Evolutionary conservation across 2,797 vertebrate genomes (phyloP).

Genomic region (Phrynocephalus guinanensis): DNA sequence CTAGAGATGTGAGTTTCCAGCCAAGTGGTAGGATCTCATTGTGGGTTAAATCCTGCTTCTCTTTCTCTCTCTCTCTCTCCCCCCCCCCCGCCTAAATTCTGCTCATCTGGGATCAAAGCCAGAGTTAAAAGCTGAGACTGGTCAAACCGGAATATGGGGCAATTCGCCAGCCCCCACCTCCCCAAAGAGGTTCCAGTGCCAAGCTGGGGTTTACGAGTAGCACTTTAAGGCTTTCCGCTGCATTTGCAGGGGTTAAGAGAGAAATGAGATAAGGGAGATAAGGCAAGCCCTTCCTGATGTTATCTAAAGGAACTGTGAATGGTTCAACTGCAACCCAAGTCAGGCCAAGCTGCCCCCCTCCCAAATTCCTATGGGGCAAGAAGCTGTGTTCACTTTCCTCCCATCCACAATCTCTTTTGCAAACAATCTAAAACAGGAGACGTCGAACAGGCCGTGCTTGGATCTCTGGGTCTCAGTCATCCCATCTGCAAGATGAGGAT

Average conservation of each 20-base stretch:
- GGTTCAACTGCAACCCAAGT: too few relatives aligned
- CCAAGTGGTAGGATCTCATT: not conserved
- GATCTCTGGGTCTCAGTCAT: not conserved
- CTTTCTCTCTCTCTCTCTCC: not conserved
- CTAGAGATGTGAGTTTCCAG: not conserved
- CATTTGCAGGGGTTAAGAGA: not conserved
- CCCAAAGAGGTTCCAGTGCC: not conserved
- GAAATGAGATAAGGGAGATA: too few relatives aligned
- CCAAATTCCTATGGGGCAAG: not conserved
- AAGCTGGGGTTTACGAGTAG: slow-evolving; percentile 4
- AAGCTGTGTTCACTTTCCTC: not conserved
- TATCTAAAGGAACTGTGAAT: too few relatives aligned
- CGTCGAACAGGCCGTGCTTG: not conserved
- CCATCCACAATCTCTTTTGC: not conserved
- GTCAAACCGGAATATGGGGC: slow-evolving; percentile 15
- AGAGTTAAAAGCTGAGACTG: not conserved
- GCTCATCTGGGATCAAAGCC: slow-evolving; percentile 22
- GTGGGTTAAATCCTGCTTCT: slow-evolving; percentile 4
- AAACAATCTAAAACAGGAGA: not conserved
- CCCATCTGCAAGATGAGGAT: not conserved
- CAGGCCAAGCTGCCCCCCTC: too few relatives aligned
- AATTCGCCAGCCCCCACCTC: not conserved
- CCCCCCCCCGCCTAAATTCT: not conserved
- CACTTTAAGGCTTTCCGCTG: not conserved
- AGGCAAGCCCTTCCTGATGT: not conserved